These are phyloP conservation scores for Pogonognathellus flavescens DNA, from an alignment of 1,140 invertebrate genomes.

Conservation along the genomic window DNA sequence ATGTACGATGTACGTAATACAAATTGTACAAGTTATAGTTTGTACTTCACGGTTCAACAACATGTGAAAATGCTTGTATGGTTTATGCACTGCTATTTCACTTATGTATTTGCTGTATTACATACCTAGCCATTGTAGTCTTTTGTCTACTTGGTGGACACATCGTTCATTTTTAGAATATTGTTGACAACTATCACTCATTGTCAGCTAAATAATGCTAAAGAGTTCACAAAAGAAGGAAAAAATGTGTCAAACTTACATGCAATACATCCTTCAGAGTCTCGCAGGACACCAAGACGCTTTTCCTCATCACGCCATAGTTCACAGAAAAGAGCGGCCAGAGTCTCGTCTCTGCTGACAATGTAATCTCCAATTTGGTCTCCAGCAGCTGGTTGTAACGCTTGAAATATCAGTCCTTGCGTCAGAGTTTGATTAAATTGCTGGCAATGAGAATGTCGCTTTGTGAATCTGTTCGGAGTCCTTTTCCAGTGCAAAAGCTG, in stretches of 20 bases:
- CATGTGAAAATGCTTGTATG: too few relatives aligned
- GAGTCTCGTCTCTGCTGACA: constrained; percentile 14
- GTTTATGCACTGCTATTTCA: too few relatives aligned
- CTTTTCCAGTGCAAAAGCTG: constrained; percentile 62
- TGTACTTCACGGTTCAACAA: too few relatives aligned
- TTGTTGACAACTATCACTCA: too few relatives aligned
- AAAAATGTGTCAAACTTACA: constrained; percentile 55
- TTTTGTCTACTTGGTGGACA: too few relatives aligned
- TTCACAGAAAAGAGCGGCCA: constrained; percentile 56
- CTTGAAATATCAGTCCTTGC: background rate
- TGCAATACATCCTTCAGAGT: constrained; percentile 57
- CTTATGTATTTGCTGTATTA: too few relatives aligned
- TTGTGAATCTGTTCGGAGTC: background rate
- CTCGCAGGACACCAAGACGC: constrained; percentile 54
- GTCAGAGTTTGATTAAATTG: background rate
- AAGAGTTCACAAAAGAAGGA: background rate
- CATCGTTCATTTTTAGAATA: too few relatives aligned
- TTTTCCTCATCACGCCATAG: constrained; percentile 64
- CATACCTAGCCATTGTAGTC: too few relatives aligned
- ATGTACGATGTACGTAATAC: too few relatives aligned
- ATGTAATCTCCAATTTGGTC: constrained; percentile 50
- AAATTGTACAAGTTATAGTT: too few relatives aligned
- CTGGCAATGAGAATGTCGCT: constrained; percentile 1
- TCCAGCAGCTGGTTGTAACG: background rate
- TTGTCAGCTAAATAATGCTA: too few relatives aligned